These are phyloP conservation scores for Hemicordylus capensis DNA, from an alignment of 2,113 vertebrate species.

Conservation along the genomic window DNA sequence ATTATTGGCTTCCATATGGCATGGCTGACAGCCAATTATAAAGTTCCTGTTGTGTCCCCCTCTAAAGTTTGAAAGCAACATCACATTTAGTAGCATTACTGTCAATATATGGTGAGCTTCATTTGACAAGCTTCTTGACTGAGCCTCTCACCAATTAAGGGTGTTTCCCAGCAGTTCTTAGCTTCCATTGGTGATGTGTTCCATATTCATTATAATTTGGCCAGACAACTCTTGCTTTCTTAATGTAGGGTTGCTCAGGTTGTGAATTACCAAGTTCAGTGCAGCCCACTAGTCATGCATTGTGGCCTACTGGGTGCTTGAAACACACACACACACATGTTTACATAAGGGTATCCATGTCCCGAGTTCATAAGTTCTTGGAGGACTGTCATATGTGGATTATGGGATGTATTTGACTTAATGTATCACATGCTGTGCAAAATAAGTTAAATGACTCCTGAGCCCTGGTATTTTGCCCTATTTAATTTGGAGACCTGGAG, in stretches of 20 bases:
- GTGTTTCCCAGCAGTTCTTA: constrained; percentile 30
- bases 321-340: no score
- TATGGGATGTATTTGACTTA: neutral
- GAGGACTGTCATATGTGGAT: neutral
- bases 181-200: constrained; percentile 8
- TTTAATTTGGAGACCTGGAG: neutral
- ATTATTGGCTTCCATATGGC: constrained; percentile 10
- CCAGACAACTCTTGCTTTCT: neutral
- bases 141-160: constrained; percentile 18
- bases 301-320: neutral
- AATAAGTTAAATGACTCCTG: neutral
- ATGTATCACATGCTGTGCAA: neutral
- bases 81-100: constrained; percentile 41
- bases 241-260: neutral
- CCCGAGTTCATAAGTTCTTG: neutral
- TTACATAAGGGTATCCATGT: no score
- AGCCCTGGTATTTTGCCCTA: neutral
- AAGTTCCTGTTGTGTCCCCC: constrained; percentile 30
- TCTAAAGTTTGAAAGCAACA: constrained; percentile 30
- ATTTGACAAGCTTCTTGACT: neutral
- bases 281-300: no score
- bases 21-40: constrained; percentile 55
- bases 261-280: neutral
- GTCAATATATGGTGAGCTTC: constrained; percentile 10
- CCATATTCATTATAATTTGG: neutral